Percentiles rank a stretch among this genome's conserved stretches.
These are phyloP conservation scores for Poeciliopsis paucimaculata DNA, from an alignment of 2,797 vertebrate genomes.

Conservation along the genomic window DNA sequence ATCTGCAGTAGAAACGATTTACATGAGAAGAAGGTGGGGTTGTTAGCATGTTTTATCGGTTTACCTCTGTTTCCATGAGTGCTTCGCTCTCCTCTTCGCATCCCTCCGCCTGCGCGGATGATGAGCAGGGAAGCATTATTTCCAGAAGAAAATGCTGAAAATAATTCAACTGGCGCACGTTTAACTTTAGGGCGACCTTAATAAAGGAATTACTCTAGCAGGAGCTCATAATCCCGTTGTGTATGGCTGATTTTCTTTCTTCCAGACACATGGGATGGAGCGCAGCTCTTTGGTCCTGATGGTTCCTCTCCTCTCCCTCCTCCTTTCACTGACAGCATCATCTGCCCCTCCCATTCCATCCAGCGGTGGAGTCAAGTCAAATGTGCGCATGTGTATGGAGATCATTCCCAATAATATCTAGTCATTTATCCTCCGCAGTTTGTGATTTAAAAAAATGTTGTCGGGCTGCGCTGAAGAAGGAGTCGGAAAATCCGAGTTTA, in stretches of 20 bases:
- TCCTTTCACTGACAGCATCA: slow-evolving; percentile 60
- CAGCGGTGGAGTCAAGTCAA: neutral
- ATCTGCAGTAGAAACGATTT: neutral
- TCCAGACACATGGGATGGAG: slow-evolving; percentile 51
- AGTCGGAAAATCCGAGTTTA: no score
- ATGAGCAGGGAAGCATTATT: slow-evolving; percentile 70
- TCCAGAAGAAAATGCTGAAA: neutral
- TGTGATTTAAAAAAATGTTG: neutral
- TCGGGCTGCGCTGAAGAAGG: neutral
- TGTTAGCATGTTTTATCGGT: neutral
- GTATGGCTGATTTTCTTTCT: slow-evolving; percentile 27
- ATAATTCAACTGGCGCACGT: neutral
- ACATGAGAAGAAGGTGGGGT: neutral
- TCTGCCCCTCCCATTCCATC: slow-evolving; percentile 35
- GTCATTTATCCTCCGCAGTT: neutral
- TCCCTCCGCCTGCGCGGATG: slow-evolving; percentile 77
- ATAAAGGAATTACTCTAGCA: neutral
- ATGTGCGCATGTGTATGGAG: neutral
- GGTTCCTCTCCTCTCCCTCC: slow-evolving; percentile 45
- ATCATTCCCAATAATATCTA: neutral
- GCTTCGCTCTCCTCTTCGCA: slow-evolving; percentile 70
- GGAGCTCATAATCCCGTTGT: slow-evolving; percentile 11
- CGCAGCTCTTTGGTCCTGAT: slow-evolving; percentile 44
- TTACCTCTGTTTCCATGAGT: slow-evolving; percentile 78
- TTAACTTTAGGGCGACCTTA: neutral